phyloP scores from a whole-genome alignment of 2,797 vertebrate genomes.

The Coendou prehensilis region DNA sequence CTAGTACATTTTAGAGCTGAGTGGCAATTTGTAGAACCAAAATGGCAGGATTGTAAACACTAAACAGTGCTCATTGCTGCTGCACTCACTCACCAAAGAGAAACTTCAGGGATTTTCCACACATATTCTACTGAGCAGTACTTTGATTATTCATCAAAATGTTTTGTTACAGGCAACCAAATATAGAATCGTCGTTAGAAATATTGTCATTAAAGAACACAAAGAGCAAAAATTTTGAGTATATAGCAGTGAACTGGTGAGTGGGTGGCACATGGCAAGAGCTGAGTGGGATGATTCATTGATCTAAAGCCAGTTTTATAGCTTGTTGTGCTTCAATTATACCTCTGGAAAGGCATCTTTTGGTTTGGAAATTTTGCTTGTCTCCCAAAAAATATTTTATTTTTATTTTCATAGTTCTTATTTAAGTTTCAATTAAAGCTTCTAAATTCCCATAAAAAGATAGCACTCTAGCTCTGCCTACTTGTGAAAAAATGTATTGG shows the following conservation, averaged over 20 bases:
- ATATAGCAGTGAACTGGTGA: conserved; percentile 53
- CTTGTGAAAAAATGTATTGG: conserved; percentile 33
- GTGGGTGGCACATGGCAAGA: conserved; percentile 63
- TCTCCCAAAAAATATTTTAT: conserved; percentile 55
- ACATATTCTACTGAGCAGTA: conserved; percentile 14
- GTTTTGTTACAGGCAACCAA: conserved; percentile 62
- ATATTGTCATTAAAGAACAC: conserved; percentile 51
- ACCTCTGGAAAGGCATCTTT: conserved; percentile 61
- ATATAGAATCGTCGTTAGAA: conserved; percentile 72
- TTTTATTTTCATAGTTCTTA: conserved; percentile 66
- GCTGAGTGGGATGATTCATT: conserved; percentile 69
- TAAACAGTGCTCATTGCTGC: background rate
- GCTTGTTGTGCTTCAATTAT: conserved; percentile 70
- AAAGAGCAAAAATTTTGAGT: conserved; percentile 59
- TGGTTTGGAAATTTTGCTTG: conserved; percentile 72
- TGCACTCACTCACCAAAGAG: background rate
- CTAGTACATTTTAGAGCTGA: background rate
- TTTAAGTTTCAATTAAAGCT: conserved; percentile 72
- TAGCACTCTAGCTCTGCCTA: background rate
- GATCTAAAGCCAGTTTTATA: conserved; percentile 67
- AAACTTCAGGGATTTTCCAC: conserved; percentile 59
- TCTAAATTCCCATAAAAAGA: conserved; percentile 15
- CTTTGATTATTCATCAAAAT: conserved; percentile 69
- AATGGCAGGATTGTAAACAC: background rate
- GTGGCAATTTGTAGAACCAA: background rate